phyloP scores from a whole-genome alignment of 1,140 invertebrate species.

The Procambarus clarkii region DNA sequence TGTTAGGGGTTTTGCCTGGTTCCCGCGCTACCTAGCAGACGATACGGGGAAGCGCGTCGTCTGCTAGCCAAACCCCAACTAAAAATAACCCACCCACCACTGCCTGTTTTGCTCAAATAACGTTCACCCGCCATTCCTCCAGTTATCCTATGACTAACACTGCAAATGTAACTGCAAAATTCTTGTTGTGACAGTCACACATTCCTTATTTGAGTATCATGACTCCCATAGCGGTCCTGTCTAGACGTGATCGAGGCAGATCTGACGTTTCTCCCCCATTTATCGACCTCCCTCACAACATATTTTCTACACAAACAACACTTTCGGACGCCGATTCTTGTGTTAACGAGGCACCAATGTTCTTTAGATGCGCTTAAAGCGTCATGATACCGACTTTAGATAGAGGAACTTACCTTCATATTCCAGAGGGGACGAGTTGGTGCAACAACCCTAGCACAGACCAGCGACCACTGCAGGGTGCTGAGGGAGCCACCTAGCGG shows the following conservation, averaged over 20 bases:
- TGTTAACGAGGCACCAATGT: neutral
- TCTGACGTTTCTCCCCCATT: slow-evolving; percentile 55
- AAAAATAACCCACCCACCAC: slow-evolving; percentile 60
- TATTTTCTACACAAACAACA: slow-evolving; percentile 23
- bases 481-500: slow-evolving; percentile 31
- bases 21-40: slow-evolving; percentile 60
- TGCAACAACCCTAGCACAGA: slow-evolving; percentile 46
- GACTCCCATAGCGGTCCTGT: slow-evolving; percentile 1
- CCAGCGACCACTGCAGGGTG: slow-evolving; percentile 53
- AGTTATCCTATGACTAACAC: slow-evolving; percentile 1
- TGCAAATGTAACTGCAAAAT: neutral
- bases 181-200: neutral
- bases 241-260: slow-evolving; percentile 35
- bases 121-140: slow-evolving; percentile 34
- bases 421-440: slow-evolving; percentile 47
- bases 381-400: neutral
- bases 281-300: slow-evolving; percentile 50
- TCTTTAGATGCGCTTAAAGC: neutral
- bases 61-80: slow-evolving; percentile 58
- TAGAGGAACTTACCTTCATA: slow-evolving; percentile 45
- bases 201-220: slow-evolving; percentile 1
- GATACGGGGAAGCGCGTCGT: slow-evolving; percentile 54
- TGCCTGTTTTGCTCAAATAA: slow-evolving; percentile 58
- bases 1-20: slow-evolving; percentile 10
- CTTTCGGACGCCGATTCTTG: neutral